Base-by-base conservation (phyloP, 64 coral and sea anemone genomes). In the Montipora sp. region DNA sequence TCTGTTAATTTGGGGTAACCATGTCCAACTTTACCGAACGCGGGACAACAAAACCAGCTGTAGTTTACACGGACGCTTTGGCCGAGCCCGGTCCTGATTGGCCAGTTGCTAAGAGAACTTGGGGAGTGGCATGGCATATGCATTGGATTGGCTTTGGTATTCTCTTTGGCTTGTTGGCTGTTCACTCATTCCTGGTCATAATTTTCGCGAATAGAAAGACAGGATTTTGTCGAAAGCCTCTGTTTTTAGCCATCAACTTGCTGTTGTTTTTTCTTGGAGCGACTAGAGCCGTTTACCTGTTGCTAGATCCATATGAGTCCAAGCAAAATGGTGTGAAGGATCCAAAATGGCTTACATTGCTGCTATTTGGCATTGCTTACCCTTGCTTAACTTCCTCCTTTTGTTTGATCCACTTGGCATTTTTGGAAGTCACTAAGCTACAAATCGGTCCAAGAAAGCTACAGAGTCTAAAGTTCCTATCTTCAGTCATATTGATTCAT, bases 351-450 rank as follows among this genome's bases (percentile, higher is more conserved):
- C n/a, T 89, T 57, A 66, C 92, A 9, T 48, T 55, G 14, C 51
- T 89, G 5, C 80, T 94, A 1, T 79, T 94, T 49, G 92, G 87
- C 12, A 46, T 94, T 16, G 77, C 85, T 57, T 94, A 82, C 59
- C 92, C 92, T 2, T 94, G 92, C 20, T 51, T 94, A 71, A 92
- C 90, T 14, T 92, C 90, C 5, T 75, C 90, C 2, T 92, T 93
- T 87, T 93, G 84, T 44, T 55, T 94, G 18, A 89, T 94, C 47
- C 87, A 94, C 48, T 51, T 94, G 4, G 92, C 92, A 20, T 94
- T 94, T 79, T 78, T 94, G 51, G 85, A 94, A 12, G 92, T 89
- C 45, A 81, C 92, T 5, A 89, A 94, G 48, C 12, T 94, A 2
- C 18, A 94, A 60, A 58, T 94, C 24, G 85, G 77, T 18, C 80